Evolutionary conservation across 1,140 invertebrate genomes (phyloP), one percentile per base, ranked within the genome.

Genomic region (Amyelois transitella): DNA sequence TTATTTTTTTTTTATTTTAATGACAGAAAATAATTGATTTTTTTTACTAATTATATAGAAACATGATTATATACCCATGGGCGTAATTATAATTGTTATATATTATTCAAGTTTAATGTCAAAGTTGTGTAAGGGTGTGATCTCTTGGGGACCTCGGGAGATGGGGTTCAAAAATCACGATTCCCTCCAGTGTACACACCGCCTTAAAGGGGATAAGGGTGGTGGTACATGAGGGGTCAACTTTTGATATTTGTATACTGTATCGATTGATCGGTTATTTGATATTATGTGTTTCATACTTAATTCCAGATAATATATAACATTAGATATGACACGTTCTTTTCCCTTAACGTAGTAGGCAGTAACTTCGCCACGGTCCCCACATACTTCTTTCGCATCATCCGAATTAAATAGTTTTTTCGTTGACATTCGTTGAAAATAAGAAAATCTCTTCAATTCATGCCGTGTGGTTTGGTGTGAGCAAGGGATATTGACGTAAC

Each of bases 111-210:
- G 60, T 72, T 66, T 70, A 77, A 81, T 82, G 78, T 79, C 72
- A 49, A 75, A 72, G 57, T 75, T 60, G 61, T 60, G 48, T 58
- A 75, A 81, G 80, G 81, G 84, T 72, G 63, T 68, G 66, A 53
- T 45, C 84, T 75, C 84, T 52, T 38, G 58, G 83, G 81, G 81
- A 86, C 72, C 58, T 77, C 63, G 71, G 45, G n/a, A 73, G 69
- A 77, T 74, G 72, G 54, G 70, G 69, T 66, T 77, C 83, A 86
- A 86, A 86, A 86, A 86, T 86, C 78, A 76, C 69, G 70, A 84
- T 84, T 64, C 77, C 77, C 77, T 83, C 18, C 43, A 63, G 62
- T 69, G 68, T 70, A 56, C 17, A 44, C 43, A 47, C 43, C 32
- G 51, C 48, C 48, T 63, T 63, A 43, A 38, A 19, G 19, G 51